These are phyloP conservation scores for Plecturocebus donacophilus DNA, from an alignment of 2,113 vertebrate species.

Conservation along the genomic window DNA sequence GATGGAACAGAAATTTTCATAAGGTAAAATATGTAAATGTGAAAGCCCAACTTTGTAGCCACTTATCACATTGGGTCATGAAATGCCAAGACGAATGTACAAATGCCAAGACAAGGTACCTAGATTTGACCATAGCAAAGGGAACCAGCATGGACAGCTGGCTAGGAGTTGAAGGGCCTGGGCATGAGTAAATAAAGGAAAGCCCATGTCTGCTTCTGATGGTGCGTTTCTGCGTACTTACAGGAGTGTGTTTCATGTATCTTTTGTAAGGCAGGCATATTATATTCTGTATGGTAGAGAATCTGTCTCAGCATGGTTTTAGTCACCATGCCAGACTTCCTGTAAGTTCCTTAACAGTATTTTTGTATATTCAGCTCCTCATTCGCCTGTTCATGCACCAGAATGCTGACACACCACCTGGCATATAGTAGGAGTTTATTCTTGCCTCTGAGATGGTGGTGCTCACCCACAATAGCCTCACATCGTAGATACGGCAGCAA, in stretches of 20 bases:
- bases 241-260: neutral
- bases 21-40: slow-evolving; percentile 59
- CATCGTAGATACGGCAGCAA: neutral
- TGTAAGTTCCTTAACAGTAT: neutral
- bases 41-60: neutral
- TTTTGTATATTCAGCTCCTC: neutral
- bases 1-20: slow-evolving; percentile 63
- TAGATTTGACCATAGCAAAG: neutral
- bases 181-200: neutral
- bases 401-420: neutral
- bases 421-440: neutral
- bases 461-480: neutral
- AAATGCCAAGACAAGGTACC: no score
- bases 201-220: neutral
- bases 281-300: neutral
- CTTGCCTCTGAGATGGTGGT: neutral
- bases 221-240: neutral
- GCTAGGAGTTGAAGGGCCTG: neutral
- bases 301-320: neutral
- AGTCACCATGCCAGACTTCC: neutral
- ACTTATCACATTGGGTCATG: neutral
- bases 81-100: neutral
- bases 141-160: neutral
- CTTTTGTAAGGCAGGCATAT: neutral
- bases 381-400: neutral